Conservation (phyloP, 2,113 vertebrate genomes). For the Etheostoma cragini region DNA sequence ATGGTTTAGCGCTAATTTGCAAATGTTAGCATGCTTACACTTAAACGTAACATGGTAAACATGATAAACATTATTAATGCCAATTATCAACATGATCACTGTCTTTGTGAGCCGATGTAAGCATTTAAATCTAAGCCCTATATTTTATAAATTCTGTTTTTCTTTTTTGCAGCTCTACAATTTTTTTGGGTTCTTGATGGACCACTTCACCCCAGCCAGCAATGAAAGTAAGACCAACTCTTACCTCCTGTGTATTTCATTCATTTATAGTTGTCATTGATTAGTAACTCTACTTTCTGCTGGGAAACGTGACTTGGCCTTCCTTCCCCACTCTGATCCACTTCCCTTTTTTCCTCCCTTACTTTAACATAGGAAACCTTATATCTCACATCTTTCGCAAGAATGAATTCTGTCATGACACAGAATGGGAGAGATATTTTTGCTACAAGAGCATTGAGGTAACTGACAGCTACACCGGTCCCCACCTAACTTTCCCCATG, state of each 20-base stretch:
- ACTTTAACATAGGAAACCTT: constrained; percentile 84
- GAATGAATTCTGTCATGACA: constrained; percentile 80
- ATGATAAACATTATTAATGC: not conserved
- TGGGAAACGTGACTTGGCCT: not conserved
- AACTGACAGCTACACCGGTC: constrained; percentile 86
- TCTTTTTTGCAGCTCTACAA: constrained; percentile 87
- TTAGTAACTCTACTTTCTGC: not conserved
- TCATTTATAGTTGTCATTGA: constrained; percentile 10
- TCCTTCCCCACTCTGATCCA: not conserved
- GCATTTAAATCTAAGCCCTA: not conserved
- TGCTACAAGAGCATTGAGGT: constrained; percentile 88
- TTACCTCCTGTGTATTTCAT: not conserved
- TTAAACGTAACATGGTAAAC: not conserved
- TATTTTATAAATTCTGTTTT: not conserved
- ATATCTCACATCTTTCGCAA: constrained; percentile 89
- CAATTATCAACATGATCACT: not conserved
- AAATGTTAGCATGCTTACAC: not conserved
- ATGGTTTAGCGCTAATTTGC: not conserved
- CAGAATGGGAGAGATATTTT: constrained; percentile 83
- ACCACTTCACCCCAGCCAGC: constrained; percentile 89
- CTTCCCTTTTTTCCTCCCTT: constrained; percentile 3
- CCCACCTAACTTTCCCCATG: constrained; percentile 90
- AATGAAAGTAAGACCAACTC: constrained; percentile 87
- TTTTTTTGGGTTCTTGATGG: constrained; percentile 93
- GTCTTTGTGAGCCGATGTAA: not conserved